Conservation (phyloP, 2,888 invertebrate species). For the Lumbricus terrestris region DNA sequence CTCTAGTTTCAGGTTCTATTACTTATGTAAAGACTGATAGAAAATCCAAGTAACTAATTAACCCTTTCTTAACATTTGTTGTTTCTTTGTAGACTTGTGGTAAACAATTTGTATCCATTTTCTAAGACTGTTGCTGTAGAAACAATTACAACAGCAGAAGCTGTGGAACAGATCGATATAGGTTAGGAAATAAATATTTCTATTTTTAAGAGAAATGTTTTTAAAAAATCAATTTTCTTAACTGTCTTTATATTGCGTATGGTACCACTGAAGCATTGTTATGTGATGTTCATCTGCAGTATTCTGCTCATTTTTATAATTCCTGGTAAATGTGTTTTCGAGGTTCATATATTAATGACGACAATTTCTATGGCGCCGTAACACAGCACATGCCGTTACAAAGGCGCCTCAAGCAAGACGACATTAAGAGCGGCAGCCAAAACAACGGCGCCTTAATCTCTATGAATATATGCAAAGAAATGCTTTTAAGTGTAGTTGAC, state of each 20-base stretch:
- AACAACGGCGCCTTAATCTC: no score
- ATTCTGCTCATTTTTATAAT: not conserved
- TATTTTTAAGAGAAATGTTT: not conserved
- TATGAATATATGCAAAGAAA: no score
- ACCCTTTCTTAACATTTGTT: not conserved
- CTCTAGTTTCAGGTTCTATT: not conserved
- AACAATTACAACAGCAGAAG: slow-evolving; percentile 78
- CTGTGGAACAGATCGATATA: slow-evolving; percentile 94
- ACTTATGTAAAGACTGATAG: not conserved
- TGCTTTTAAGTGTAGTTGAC: no score
- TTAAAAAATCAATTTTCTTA: not conserved
- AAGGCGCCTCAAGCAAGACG: no score
- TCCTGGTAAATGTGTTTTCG: no score
- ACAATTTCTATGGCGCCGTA: no score
- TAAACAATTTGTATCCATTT: slow-evolving; percentile 95
- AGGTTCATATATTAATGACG: no score
- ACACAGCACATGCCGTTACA: no score
- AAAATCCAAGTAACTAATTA: not conserved
- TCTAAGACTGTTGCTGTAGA: slow-evolving; percentile 80
- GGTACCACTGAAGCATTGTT: not conserved
- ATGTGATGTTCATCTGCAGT: not conserved
- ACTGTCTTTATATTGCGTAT: not conserved
- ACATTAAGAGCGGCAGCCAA: no score
- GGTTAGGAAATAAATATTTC: slow-evolving; percentile 61
- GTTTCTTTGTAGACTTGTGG: slow-evolving; percentile 68